phyloP scores from a whole-genome alignment of 2,113 vertebrate species.

The Oceanites oceanicus region DNA sequence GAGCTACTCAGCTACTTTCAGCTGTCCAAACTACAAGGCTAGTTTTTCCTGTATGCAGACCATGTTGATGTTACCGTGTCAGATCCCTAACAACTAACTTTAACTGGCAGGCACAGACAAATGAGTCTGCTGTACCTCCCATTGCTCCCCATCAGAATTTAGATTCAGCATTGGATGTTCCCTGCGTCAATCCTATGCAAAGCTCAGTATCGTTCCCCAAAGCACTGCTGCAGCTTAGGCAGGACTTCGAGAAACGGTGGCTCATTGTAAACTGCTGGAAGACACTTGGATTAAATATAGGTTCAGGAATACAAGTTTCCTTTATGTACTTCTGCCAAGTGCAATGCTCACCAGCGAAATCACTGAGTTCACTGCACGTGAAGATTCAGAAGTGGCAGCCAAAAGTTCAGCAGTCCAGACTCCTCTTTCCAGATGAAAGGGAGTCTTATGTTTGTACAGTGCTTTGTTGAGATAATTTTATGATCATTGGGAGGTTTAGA shows the following conservation, averaged over 20 bases:
- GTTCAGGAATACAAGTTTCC: neutral
- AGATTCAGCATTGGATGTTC: neutral
- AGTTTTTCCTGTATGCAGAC: neutral
- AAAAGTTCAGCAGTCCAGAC: neutral
- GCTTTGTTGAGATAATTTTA: neutral
- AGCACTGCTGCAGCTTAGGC: neutral
- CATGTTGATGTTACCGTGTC: accelerated
- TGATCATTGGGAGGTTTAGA: conserved; percentile 22
- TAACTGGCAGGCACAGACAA: neutral
- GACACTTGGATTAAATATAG: neutral
- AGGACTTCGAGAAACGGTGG: neutral
- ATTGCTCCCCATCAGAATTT: neutral
- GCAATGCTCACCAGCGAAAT: neutral
- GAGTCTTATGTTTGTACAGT: conserved; percentile 19
- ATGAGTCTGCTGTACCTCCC: neutral
- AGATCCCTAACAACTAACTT: neutral
- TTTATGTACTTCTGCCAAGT: neutral
- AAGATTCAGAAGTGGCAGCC: neutral
- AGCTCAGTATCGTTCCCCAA: accelerated
- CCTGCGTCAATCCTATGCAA: neutral
- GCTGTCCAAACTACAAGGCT: neutral
- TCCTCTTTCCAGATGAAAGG: conserved; percentile 9
- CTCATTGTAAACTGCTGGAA: neutral
- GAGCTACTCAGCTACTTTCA: neutral
- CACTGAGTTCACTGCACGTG: neutral